Conservation (phyloP, 2,113 vertebrate genomes). For the Stictonetta naevosa region DNA sequence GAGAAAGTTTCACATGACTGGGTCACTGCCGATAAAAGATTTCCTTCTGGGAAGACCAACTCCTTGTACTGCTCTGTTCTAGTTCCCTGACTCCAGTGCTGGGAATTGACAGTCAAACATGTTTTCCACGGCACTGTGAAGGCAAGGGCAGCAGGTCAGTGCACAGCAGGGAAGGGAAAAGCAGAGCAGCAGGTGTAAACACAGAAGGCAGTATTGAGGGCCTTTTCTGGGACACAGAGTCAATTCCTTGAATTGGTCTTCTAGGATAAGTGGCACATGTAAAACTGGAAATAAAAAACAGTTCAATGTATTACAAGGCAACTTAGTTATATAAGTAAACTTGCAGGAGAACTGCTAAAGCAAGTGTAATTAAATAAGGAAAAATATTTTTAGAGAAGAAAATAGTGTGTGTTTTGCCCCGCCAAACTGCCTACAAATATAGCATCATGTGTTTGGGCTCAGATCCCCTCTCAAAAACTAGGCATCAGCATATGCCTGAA, state of each 20-base stretch:
- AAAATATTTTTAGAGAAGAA: not conserved
- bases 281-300: not conserved
- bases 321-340: not conserved
- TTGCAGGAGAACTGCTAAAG: slow-evolving; percentile 8
- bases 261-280: not conserved
- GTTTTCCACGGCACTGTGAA: not conserved
- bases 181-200: slow-evolving; percentile 20
- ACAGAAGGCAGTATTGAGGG: not conserved
- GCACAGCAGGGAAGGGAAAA: slow-evolving; percentile 9
- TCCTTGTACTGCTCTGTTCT: not conserved
- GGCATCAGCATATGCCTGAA: not conserved
- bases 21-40: not conserved
- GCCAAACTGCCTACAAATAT: not conserved
- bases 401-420: not conserved
- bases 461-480: not conserved
- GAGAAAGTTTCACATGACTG: not conserved
- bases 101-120: not conserved
- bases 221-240: slow-evolving; percentile 42
- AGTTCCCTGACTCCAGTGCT: not conserved
- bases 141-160: slow-evolving; percentile 33
- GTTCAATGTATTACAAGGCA: not conserved
- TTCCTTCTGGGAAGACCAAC: slow-evolving; percentile 1
- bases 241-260: slow-evolving; percentile 5
- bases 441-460: not conserved
- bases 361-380: not conserved